Evolutionary conservation across 1,140 invertebrate genomes (phyloP).

Genomic region (Leptonema lineaticorne): DNA sequence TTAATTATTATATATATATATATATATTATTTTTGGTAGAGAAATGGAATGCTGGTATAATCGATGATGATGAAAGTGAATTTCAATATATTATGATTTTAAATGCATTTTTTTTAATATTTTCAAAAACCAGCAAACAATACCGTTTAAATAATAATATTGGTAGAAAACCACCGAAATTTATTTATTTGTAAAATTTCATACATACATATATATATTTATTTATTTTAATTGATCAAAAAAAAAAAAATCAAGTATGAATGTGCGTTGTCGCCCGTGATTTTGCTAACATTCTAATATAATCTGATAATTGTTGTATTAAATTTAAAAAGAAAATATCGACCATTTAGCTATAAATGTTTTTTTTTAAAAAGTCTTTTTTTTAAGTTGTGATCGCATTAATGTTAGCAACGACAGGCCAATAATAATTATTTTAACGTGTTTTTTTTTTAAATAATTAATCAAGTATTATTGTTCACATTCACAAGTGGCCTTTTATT

Average conservation of each 20-base stretch:
- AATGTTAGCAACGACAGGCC: constrained; percentile 59
- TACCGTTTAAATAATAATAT: not conserved
- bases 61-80: constrained; percentile 29
- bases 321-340: no score
- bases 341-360: constrained; percentile 33
- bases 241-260: no score
- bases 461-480: constrained; percentile 41
- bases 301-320: no score
- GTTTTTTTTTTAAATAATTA: constrained; percentile 43
- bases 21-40: constrained; percentile 33
- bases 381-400: constrained; percentile 58
- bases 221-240: not conserved
- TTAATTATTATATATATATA: constrained; percentile 24
- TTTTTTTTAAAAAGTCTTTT: constrained; percentile 45
- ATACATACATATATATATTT: not conserved
- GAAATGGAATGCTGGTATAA: constrained; percentile 31
- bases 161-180: not conserved
- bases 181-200: not conserved
- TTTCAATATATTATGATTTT: not conserved
- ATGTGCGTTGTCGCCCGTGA: no score
- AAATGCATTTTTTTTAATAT: not conserved
- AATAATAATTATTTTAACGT: no score
- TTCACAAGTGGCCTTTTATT: constrained; percentile 38
- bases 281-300: no score
- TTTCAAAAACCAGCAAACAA: not conserved